Evolutionary conservation across 2,113 vertebrate species (phyloP), one percentile per base, ranked within the genome.

Genomic region (Nycticebus coucang): DNA sequence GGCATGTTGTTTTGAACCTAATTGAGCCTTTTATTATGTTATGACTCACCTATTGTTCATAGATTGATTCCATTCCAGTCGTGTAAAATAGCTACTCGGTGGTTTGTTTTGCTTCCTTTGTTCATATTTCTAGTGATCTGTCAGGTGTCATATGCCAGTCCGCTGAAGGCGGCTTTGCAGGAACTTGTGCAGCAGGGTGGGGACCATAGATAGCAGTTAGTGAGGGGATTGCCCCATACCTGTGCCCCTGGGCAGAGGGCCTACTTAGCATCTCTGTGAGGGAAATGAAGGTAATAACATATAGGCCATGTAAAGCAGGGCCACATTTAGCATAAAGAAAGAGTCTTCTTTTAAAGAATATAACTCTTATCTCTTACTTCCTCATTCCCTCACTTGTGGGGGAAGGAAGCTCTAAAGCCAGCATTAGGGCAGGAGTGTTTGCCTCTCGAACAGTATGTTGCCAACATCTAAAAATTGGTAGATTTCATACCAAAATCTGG

Each of bases 11-110:
- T 94, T 57, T 77, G 87, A 89, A 84, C 17, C 37, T 74, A 33
- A 80, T 26, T 59, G n/a, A 59, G 88, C 33, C 74, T 35, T 87
- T 78, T 93, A 86, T 84, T 92, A 62, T 55, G 45, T 64, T 78
- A 45, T 82, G 83, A 95, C 93, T 96, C 88, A 93, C 86, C 78
- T 96, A 4, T 37, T 60, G 81, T 60, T 95, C 81, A 79, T 72
- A 95, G 80, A 85, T 35, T 82, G 84, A 55, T 87, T 87, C 59
- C 74, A 17, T 10, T 71, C 64, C 64, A 66, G 64, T 89, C 77
- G 33, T 62, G 71, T 87, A 64, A 66, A 77, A 80, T 79, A 68
- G 80, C 80, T 57, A 26, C 78, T 18, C 14, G 45, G 66, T 84
- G 91, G 62, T 69, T 93, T 89, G 69, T 59, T 96, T 80, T 45